Base-by-base conservation (phyloP, 2,113 vertebrate species). In the Zosterops pallidus region DNA sequence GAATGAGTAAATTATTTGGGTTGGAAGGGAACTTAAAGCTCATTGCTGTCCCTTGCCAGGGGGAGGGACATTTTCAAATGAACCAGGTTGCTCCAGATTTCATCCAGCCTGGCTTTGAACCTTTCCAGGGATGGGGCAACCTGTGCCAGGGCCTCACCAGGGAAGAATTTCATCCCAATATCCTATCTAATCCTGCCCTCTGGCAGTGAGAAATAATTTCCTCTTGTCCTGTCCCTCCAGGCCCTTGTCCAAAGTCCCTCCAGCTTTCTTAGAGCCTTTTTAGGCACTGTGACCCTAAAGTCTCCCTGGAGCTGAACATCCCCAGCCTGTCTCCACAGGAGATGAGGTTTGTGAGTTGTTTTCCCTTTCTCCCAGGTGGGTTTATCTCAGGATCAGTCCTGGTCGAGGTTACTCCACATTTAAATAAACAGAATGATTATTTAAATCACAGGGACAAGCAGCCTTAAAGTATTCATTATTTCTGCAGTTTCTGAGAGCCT, bases 21-120 rank as follows among this genome's bases (percentile, higher is more conserved):
- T 41, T 69, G 24, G 47, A 53, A 75, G 53, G 15, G 39, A 76
- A 33, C 11, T 35, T 62, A 62, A 76, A 69, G 25, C 24, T 82
- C 46, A n/a, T 39, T 0, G 2, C 21, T 82, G 33, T 44, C 12
- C 28, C 13, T 24, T 39, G 11, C 46, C 19, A 4, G 17, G 26
- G 46, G 52, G 37, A 44, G 26, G 19, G 18, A 46, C 12, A 33
- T 5, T 15, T 39, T 29, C 37, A 44, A 65, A 33, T 28, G 3
- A 1, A 2, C 33, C 39, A 46, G 9, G 7, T 4, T 59, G 23
- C 16, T 50, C 26, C 23, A 28, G 33, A 28, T 52, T 6, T 33
- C 0, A 0, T 67, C 33, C 19, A 67, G 0, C 12, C 52, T n/a
- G 28, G 60, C 44, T 15, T 52, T 52, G 44, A 9, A 17, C 39